phyloP scores from a whole-genome alignment of 2,113 vertebrate genomes.

The Mus musculus region DNA sequence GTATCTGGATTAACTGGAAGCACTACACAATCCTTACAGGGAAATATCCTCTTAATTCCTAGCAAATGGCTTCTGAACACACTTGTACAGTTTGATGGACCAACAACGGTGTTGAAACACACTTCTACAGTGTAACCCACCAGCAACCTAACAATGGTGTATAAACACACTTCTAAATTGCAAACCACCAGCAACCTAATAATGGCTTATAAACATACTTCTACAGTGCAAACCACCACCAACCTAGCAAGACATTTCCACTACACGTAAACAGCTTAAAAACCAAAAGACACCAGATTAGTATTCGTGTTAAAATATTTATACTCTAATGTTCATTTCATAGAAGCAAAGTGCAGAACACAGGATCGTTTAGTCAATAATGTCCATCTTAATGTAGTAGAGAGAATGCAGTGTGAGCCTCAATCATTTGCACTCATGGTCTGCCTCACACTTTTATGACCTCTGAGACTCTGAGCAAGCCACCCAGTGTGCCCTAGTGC shows the following conservation, averaged over 20 bases:
- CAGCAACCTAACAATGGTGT: background rate
- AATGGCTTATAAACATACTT: background rate
- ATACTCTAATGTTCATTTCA: background rate
- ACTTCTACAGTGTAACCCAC: background rate
- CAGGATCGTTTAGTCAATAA: background rate
- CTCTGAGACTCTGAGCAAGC: background rate
- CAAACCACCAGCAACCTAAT: background rate
- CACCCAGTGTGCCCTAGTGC: background rate
- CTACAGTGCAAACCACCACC: background rate
- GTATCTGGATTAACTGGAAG: background rate
- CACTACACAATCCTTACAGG: background rate
- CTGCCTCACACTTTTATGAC: background rate
- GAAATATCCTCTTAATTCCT: background rate
- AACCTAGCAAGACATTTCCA: background rate
- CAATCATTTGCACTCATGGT: background rate
- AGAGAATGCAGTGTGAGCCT: background rate
- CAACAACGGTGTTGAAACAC: background rate
- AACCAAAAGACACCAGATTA: background rate
- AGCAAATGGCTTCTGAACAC: background rate
- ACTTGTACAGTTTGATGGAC: background rate
- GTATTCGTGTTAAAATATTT: background rate
- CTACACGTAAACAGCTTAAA: conserved; percentile 35
- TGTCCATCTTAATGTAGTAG: background rate
- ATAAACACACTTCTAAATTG: background rate
- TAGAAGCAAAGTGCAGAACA: conserved; percentile 7